phyloP scores from a whole-genome alignment of 1,140 invertebrate species.

The Cheumatopsyche charites region DNA sequence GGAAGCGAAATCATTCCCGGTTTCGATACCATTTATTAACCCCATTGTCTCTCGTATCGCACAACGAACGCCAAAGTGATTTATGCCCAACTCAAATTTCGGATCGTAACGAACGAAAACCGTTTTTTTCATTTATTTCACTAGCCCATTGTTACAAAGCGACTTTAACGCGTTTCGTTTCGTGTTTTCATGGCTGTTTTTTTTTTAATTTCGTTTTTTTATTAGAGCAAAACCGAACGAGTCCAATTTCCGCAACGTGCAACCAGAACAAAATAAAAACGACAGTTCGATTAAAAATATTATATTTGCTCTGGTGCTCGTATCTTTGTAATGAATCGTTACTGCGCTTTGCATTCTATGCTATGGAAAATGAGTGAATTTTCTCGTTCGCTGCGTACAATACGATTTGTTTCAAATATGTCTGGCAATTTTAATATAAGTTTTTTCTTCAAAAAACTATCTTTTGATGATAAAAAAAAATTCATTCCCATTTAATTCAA shows the following conservation, averaged over 20 bases:
- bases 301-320: no score
- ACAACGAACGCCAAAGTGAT: background rate
- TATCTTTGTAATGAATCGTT: no score
- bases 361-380: no score
- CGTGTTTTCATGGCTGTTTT: no score
- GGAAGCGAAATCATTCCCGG: background rate
- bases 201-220: background rate
- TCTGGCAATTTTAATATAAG: no score
- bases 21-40: constrained; percentile 17
- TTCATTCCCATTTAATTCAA: no score
- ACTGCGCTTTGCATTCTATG: no score
- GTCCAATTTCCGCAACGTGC: constrained; percentile 5
- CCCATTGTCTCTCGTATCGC: background rate
- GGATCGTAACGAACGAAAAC: background rate
- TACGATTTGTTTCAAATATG: no score
- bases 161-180: background rate
- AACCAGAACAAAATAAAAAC: background rate
- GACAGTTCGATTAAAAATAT: no score
- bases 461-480: no score
- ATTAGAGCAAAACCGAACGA: background rate
- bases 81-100: background rate
- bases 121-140: background rate
- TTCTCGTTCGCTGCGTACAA: no score
- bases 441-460: no score
- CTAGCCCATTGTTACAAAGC: constrained; percentile 4